phyloP scores from a whole-genome alignment of 1,140 invertebrate species.

The Eupristina koningsbergeri region DNA sequence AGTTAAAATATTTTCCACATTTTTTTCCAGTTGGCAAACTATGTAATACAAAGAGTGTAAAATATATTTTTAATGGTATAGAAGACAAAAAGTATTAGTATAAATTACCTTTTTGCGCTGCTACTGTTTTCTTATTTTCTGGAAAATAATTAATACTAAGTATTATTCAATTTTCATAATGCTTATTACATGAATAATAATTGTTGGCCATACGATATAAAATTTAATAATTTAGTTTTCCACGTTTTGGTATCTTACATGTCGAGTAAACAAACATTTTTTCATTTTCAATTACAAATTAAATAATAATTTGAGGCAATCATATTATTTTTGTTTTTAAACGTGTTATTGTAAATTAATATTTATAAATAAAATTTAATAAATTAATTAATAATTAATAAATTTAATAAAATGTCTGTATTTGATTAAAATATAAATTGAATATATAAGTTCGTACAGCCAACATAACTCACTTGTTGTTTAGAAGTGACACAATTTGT shows the following conservation, averaged over 20 bases:
- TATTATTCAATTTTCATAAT: constrained; percentile 55
- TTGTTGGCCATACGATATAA: constrained; percentile 53
- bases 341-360: no score
- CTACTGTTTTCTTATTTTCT: constrained; percentile 51
- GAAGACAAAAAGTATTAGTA: no score
- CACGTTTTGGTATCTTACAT: not conserved
- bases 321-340: no score
- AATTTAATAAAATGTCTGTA: no score
- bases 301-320: no score
- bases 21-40: constrained; percentile 39
- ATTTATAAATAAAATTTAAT: no score
- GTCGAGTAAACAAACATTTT: no score
- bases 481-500: constrained; percentile 43
- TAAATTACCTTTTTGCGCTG: constrained; percentile 54
- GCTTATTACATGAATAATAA: constrained; percentile 16
- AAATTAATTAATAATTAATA: no score
- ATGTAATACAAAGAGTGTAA: not conserved
- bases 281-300: no score
- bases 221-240: constrained; percentile 5
- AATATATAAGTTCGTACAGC: not conserved
- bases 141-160: constrained; percentile 53
- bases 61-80: not conserved
- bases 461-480: constrained; percentile 58
- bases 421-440: not conserved
- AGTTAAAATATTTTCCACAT: no score